Base-by-base conservation (phyloP, 2,888 invertebrate genomes). In the Pollenia labialis region DNA sequence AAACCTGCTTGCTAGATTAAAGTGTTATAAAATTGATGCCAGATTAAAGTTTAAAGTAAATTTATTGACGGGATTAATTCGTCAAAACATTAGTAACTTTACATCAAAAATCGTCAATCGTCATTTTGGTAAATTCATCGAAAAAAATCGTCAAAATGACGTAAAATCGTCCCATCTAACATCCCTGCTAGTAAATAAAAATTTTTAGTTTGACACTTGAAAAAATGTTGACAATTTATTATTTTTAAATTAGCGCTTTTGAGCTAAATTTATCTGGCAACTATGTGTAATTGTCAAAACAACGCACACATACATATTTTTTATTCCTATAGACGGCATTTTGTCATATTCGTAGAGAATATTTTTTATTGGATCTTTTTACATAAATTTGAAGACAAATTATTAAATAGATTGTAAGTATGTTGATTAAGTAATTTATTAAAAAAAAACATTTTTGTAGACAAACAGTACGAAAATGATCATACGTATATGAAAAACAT, bases 251-350 rank as follows among this genome's bases (percentile, higher is more conserved):
- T 40, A 8, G 58, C 9, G 6, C 32, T 16, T 71, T 52, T 62
- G 9, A 9, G 8, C 4, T 12, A 75, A 50, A 42, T 50, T 52
- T 32, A 18, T 32, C 44, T 50, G 74, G 74, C 50, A 60, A 18
- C 54, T n/a, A 32, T 12, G 7, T 9, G 14, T 11, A 44, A 1
- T n/a, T 74, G 81, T 81, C 81, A 81, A 81, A 56, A 81, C 32
- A 75, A 58, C 42, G 42, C 66, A 60, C 76, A 80, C 77, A 85
- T 81, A 85, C 68, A 77, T 50, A 80, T 68, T 85, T 81, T 81
- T 68, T 76, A 54, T 58, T 64, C 62, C 18, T 64, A 16, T 48
- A 18, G 71, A 74, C 74, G 40, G 82, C 79, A 58, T 75, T 79
- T 79, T 54, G 16, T 74, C 14, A 50, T 58, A 85, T 72, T 74